A percentile compares a stretch with the other conserved stretches of the same genome.
Evolutionary conservation across 2,888 invertebrate genomes (phyloP).

Genomic region (Mimachlamys varia): DNA sequence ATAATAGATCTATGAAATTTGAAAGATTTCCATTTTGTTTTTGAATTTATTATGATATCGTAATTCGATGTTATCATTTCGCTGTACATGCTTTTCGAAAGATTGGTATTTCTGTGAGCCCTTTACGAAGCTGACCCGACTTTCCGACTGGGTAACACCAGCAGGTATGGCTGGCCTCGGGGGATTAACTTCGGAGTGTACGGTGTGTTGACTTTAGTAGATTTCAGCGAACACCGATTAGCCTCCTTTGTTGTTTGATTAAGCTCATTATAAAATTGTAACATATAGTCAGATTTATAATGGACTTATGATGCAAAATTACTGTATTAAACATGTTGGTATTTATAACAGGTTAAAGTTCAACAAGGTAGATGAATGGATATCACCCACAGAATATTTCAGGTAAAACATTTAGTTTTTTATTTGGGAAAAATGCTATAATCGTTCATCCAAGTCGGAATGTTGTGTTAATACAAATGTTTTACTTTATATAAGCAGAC

Average conservation of each 20-base stretch:
- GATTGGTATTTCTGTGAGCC: too few relatives aligned
- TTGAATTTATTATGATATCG: too few relatives aligned
- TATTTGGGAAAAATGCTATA: too few relatives aligned
- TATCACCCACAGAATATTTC: too few relatives aligned
- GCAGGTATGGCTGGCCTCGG: not conserved
- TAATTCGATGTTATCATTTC: too few relatives aligned
- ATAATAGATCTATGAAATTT: too few relatives aligned
- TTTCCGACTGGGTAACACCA: not conserved
- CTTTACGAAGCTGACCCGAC: not conserved
- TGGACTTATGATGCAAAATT: constrained; percentile 21
- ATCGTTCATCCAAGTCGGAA: too few relatives aligned
- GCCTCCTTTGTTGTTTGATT: not conserved
- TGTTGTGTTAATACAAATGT: too few relatives aligned
- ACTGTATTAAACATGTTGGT: not conserved
- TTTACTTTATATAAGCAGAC: too few relatives aligned
- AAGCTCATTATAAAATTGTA: constrained; percentile 18
- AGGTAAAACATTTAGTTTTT: too few relatives aligned
- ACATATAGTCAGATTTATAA: constrained; percentile 31
- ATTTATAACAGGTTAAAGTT: not conserved
- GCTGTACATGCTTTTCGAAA: too few relatives aligned
- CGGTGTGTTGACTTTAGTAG: constrained; percentile 29
- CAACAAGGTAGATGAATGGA: not conserved
- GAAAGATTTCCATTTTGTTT: too few relatives aligned
- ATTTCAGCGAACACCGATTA: not conserved
- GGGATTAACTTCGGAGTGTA: not conserved